A percentile compares a stretch with the other conserved stretches of the same genome.
These are phyloP conservation scores for Malacosoma neustria DNA, from an alignment of 2,888 invertebrate species.

Conservation along the genomic window DNA sequence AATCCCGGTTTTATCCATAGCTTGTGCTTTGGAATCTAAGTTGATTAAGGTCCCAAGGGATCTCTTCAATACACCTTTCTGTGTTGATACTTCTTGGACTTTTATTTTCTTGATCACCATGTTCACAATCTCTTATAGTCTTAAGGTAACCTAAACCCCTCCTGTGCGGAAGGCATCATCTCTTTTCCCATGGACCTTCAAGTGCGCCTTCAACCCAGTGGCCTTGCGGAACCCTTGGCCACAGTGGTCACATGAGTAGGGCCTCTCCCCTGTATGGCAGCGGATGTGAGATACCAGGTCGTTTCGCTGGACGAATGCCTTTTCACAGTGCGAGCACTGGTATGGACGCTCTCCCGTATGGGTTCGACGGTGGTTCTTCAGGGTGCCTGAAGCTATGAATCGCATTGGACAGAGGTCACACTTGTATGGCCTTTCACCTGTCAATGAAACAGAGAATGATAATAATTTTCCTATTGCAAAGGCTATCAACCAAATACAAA, in stretches of 20 bases:
- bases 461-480: too few species aligned
- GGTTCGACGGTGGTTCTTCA: conserved; percentile 63
- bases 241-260: conserved; percentile 58
- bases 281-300: conserved; percentile 72
- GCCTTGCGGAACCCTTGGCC: conserved; percentile 70
- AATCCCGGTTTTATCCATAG: too few species aligned
- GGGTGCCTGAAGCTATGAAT: background rate
- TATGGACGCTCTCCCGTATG: conserved; percentile 77
- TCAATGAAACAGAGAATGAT: too few species aligned
- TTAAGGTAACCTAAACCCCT: too few species aligned
- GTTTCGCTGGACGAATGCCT: conserved; percentile 69
- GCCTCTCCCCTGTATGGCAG: conserved; percentile 70
- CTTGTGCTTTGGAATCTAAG: too few species aligned
- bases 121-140: too few species aligned
- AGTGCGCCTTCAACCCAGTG: conserved; percentile 63
- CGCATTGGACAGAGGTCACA: conserved; percentile 63
- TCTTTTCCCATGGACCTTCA: conserved; percentile 43
- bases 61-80: too few species aligned
- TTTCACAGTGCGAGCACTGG: conserved; percentile 70
- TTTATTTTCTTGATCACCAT: too few species aligned
- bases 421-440: conserved; percentile 69
- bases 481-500: too few species aligned
- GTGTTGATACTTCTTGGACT: too few species aligned
- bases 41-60: too few species aligned
- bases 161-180: too few species aligned